Conservation (phyloP, 2,888 invertebrate genomes). For the Poecilus cupreus region DNA sequence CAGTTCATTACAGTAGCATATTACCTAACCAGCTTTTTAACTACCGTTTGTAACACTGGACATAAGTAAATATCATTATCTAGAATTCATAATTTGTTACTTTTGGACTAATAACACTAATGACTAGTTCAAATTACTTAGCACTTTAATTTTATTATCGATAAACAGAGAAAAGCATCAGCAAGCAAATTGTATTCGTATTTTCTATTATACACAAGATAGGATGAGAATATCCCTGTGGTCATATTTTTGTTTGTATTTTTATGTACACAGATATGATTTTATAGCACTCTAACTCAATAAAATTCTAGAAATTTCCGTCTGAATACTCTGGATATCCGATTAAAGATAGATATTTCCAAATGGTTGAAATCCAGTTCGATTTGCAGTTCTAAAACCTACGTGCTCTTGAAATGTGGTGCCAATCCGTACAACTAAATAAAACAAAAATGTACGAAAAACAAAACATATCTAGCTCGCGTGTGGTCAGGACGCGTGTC, state of each 20-base stretch:
- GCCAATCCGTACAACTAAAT: background rate
- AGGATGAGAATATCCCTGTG: too few species aligned
- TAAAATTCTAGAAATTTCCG: background rate
- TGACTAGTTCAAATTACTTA: too few species aligned
- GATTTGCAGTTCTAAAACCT: constrained; percentile 6
- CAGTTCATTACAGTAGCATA: too few species aligned
- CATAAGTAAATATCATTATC: too few species aligned
- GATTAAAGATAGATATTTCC: constrained; percentile 8
- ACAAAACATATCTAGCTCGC: background rate
- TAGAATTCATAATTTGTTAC: too few species aligned
- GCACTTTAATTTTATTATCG: too few species aligned
- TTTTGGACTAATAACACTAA: too few species aligned
- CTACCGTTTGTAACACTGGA: too few species aligned
- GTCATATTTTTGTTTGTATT: background rate
- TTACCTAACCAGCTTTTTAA: too few species aligned
- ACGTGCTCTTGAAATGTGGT: constrained; percentile 22
- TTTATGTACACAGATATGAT: constrained; percentile 1
- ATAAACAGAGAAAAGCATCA: too few species aligned
- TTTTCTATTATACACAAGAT: too few species aligned
- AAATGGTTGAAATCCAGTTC: background rate
- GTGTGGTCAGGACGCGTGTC: constrained; percentile 2
- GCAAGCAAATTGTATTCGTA: too few species aligned
- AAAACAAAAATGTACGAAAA: constrained; percentile 14
- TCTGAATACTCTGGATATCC: background rate
- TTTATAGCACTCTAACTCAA: background rate